Evolutionary conservation across 2,888 invertebrate species (phyloP).

Genomic region (Quadroppia sp.): DNA sequence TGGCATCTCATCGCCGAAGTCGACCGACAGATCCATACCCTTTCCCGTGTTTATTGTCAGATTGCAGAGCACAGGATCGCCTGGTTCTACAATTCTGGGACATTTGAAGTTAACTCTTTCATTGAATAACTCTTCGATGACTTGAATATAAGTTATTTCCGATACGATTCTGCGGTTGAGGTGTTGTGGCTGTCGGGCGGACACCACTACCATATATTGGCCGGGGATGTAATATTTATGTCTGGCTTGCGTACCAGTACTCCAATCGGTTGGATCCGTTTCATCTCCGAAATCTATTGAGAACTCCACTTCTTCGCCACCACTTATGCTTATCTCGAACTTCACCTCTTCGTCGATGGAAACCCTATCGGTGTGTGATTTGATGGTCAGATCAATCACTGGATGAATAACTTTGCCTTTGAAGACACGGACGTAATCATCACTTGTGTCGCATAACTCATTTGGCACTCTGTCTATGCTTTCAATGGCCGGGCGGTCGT

Average conservation of each 20-base stretch:
- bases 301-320: constrained; percentile 48
- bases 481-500: constrained; percentile 22
- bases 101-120: constrained; percentile 49
- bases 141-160: constrained; percentile 49
- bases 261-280: constrained; percentile 48
- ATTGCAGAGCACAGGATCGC: constrained; percentile 50
- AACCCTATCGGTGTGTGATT: constrained; percentile 43
- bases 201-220: constrained; percentile 49
- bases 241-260: constrained; percentile 47
- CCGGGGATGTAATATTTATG: constrained; percentile 50
- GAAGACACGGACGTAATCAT: constrained; percentile 45
- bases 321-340: constrained; percentile 44
- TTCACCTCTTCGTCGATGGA: constrained; percentile 43
- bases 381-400: constrained; percentile 43
- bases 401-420: constrained; percentile 44
- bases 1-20: constrained; percentile 48
- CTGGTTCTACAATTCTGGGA: constrained; percentile 50
- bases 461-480: constrained; percentile 35
- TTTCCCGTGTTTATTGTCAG: constrained; percentile 50
- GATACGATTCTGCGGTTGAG: constrained; percentile 48
- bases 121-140: constrained; percentile 49
- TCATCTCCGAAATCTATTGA: constrained; percentile 51
- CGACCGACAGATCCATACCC: constrained; percentile 48
- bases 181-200: constrained; percentile 45
- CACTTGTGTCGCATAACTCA: constrained; percentile 44